Conservation (phyloP, 2,888 invertebrate species). For the Tillus elongatus region DNA sequence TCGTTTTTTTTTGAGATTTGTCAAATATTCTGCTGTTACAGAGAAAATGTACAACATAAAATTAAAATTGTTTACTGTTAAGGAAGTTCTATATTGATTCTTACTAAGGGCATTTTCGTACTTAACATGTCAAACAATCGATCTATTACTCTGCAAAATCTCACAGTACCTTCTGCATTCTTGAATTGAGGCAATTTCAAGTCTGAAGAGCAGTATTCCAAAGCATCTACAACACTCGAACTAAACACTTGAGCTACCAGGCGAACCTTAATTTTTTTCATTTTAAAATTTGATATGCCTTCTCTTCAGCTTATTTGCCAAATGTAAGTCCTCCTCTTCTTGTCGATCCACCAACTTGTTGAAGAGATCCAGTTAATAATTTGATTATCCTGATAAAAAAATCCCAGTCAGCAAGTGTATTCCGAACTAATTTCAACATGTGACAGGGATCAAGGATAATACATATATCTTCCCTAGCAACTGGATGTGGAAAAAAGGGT, state of each 20-base stretch:
- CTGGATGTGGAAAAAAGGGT: slow-evolving; percentile 10
- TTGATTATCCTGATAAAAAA: slow-evolving; percentile 6
- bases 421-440: slow-evolving; percentile 12
- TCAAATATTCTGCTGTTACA: slow-evolving; percentile 3
- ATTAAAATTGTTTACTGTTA: slow-evolving; percentile 1
- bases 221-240: background rate
- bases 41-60: slow-evolving; percentile 1
- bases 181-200: background rate
- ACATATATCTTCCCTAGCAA: slow-evolving; percentile 11
- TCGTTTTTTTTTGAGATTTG: no score
- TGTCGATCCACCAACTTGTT: background rate
- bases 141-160: background rate
- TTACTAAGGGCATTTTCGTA: background rate
- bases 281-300: slow-evolving; percentile 4
- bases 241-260: slow-evolving; percentile 9
- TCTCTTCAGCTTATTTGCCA: slow-evolving; percentile 8
- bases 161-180: background rate
- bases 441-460: slow-evolving; percentile 14
- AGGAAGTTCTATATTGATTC: background rate
- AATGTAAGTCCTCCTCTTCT: slow-evolving; percentile 4
- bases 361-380: background rate
- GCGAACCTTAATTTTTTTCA: slow-evolving; percentile 8
- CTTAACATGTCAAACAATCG: background rate
- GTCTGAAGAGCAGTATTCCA: background rate
- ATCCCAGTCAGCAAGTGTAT: slow-evolving; percentile 9